Evolutionary conservation across 1,140 invertebrate species (phyloP).

Genomic region (Zeugodacus cucurbitae): DNA sequence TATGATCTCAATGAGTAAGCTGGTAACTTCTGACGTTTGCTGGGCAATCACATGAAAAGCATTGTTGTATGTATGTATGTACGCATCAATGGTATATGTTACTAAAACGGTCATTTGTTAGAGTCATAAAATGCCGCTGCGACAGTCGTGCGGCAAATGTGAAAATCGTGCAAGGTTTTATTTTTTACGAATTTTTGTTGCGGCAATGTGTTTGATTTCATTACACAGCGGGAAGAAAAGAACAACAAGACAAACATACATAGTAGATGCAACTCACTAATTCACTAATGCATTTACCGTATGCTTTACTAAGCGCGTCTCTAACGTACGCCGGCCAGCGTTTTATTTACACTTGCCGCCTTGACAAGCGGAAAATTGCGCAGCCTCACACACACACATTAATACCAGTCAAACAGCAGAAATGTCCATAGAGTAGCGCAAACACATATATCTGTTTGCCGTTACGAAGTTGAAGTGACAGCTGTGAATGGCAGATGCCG

Average conservation of each 20-base stretch:
- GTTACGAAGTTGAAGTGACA: not conserved
- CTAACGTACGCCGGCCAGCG: not conserved
- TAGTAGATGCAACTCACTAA: not conserved
- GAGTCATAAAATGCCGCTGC: conserved; percentile 28
- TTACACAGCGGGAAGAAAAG: not conserved
- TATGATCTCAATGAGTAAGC: not conserved
- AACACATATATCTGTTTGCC: not conserved
- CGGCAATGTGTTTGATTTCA: conserved; percentile 38
- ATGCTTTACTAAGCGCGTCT: not conserved
- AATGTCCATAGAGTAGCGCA: not conserved
- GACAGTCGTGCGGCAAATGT: conserved; percentile 28
- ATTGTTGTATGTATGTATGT: too few relatives aligned
- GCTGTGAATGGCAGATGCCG: conserved; percentile 22
- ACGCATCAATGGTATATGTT: not conserved
- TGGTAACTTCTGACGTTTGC: not conserved
- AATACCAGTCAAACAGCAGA: not conserved
- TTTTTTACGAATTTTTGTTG: conserved; percentile 2
- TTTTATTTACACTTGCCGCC: conserved; percentile 31
- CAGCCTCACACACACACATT: not conserved
- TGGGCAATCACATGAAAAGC: not conserved
- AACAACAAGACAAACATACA: too few relatives aligned
- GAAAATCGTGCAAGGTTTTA: conserved; percentile 33
- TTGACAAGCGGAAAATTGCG: conserved; percentile 38
- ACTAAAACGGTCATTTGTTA: conserved; percentile 24
- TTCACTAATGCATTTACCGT: not conserved